Base-by-base conservation (phyloP, 2,797 vertebrate species). In the Fundulus diaphanus region DNA sequence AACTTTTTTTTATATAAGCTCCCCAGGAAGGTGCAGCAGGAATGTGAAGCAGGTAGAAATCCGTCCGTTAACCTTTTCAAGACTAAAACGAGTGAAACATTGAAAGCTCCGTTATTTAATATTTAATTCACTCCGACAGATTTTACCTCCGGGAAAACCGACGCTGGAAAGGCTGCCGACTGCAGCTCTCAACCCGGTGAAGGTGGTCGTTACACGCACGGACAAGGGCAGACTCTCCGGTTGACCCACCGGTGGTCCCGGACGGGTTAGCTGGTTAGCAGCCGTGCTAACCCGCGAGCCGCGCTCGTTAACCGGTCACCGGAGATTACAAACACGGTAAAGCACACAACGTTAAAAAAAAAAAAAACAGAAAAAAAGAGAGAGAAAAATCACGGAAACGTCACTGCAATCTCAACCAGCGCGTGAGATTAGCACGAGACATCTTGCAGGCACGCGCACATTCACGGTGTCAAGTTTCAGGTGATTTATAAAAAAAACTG, bases 371-470 rank as follows among this genome's bases (percentile, higher is more conserved):
- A 6, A 18, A 31, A 2, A 31, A n/a, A n/a, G n/a, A n/a, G n/a
- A n/a, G n/a, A n/a, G n/a, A n/a, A 48, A 15, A 88, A 90, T 80
- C 90, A 81, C 82, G 80, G 82, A 74, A 81, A 82, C 89, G 92
- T 89, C 89, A 90, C 82, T 2, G 79, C 80, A 87, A 89, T 87
- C 90, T 89, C 90, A 80, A 70, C 82, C 90, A 72, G 80, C 87
- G 89, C 88, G 90, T 89, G 88, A 87, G 81, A 83, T 82, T 81
- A 80, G 80, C 78, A 80, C 83, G 51, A 57, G 68, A 70, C n/a
- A 44, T 24, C 56, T 15, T 12, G 5, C 29, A 27, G 16, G 24
- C 52, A 42, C 63, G 16, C 80, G 44, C 80, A 29, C 67, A 24
- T 65, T 33, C 29, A 22, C 72, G 46, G 76, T 84, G 70, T 82